These are phyloP conservation scores for Hypotaenidia philippensis DNA, from an alignment of 2,797 vertebrate genomes.

Conservation along the genomic window DNA sequence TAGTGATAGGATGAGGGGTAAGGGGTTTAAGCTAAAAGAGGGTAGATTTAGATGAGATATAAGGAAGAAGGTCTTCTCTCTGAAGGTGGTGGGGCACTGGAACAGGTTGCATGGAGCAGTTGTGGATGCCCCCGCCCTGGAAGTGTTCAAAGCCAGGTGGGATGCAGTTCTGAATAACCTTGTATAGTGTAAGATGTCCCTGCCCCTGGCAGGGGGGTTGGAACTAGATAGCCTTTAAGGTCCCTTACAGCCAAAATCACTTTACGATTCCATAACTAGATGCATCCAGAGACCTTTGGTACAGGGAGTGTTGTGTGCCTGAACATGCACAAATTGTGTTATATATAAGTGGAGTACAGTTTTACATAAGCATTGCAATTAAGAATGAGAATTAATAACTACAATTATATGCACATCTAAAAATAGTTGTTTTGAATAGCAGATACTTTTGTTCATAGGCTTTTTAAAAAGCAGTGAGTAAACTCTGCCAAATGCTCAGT, in stretches of 20 bases:
- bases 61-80: background rate
- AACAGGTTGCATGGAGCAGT: background rate
- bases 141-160: background rate
- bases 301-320: background rate
- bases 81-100: background rate
- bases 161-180: background rate
- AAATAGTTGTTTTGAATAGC: background rate
- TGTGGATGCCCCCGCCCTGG: background rate
- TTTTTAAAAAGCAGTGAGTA: background rate
- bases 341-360: background rate
- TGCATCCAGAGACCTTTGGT: background rate
- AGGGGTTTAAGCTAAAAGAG: background rate
- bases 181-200: background rate
- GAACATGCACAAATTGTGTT: accelerated
- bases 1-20: background rate
- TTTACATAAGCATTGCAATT: background rate
- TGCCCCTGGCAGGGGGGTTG: background rate
- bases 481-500: background rate
- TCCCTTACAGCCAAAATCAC: background rate
- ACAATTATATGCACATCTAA: background rate
- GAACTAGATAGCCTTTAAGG: background rate
- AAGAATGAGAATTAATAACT: background rate
- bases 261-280: background rate
- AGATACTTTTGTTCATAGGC: background rate
- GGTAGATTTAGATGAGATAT: no score